These are phyloP conservation scores for Nyctereutes procyonoides DNA, from an alignment of 2,113 vertebrate genomes.

Conservation along the genomic window DNA sequence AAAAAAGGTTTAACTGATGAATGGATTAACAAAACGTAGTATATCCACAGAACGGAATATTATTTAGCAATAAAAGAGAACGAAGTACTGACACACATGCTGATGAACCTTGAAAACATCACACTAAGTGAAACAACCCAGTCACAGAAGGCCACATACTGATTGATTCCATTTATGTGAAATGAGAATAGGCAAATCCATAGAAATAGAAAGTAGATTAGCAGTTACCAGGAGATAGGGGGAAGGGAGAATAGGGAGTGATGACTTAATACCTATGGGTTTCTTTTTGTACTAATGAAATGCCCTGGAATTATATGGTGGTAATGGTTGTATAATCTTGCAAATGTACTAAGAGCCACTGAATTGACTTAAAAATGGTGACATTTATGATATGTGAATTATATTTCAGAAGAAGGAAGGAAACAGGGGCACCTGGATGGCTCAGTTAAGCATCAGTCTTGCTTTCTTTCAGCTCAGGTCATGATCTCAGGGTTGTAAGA, in stretches of 20 bases:
- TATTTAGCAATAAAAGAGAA: background rate
- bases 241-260: background rate
- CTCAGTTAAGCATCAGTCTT: background rate
- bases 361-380: background rate
- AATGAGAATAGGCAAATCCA: background rate
- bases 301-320: background rate
- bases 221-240: background rate
- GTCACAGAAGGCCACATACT: background rate
- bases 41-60: background rate
- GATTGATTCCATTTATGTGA: background rate
- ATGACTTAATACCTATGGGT: background rate
- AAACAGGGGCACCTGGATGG: background rate
- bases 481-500: too few relatives aligned
- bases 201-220: background rate
- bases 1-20: too few relatives aligned
- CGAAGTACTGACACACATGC: background rate
- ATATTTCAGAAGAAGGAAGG: background rate
- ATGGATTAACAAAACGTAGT: background rate
- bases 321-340: background rate
- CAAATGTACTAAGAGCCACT: background rate
- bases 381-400: slow-evolving; percentile 28
- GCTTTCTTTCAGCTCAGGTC: background rate
- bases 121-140: background rate
- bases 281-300: background rate
- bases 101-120: background rate